Base-by-base conservation (phyloP, 2,113 vertebrate genomes). In the Pitta sordida region DNA sequence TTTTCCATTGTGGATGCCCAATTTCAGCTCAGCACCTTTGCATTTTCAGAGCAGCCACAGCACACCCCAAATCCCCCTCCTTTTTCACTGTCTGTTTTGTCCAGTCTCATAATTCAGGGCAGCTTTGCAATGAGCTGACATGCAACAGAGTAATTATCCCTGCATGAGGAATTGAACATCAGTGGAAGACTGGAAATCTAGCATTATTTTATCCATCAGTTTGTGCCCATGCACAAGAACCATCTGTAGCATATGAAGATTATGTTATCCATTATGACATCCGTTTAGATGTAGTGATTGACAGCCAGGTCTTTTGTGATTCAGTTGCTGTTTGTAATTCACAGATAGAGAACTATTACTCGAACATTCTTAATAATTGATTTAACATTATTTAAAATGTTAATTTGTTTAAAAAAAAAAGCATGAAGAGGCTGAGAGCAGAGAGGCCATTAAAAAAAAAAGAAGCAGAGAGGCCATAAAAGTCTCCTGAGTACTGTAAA, bases 91-190 rank as follows among this genome's bases (percentile, higher is more conserved):
- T 67, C 60, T 85, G 5, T 83, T 94, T 83, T 27, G 16, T 71
- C 39, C 56, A 70, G 63, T 90, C 41, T 26, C 80, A 90, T 73
- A 93, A 94, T 92, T 82, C 73, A 76, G 58, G 69, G 71, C 82
- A 93, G 63, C 63, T 95, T 92, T 86, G 77, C 52, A 78, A 94
- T 71, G 76, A 85, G 67, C 51, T 90, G 64, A 81, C 80, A 82
- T 36, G 53, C 1, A 3, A 76, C 92, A 82, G 70, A 94, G 83
- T 95, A 96, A 97, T 97, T 97, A 94, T 90, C 51, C 80, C 94
- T 94, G 73, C 68, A 70, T 62, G n/a, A 93, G 39, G 83, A 95
- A 97, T 94, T 94, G 96, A 97, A 91, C 91, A 62, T 91, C 69
- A 84, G 44, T 75, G 82, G 75, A 87, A 76, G 43, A 37, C n/a